phyloP scores from a whole-genome alignment of 2,113 vertebrate species.

The Mesoclemmys tuberculata region DNA sequence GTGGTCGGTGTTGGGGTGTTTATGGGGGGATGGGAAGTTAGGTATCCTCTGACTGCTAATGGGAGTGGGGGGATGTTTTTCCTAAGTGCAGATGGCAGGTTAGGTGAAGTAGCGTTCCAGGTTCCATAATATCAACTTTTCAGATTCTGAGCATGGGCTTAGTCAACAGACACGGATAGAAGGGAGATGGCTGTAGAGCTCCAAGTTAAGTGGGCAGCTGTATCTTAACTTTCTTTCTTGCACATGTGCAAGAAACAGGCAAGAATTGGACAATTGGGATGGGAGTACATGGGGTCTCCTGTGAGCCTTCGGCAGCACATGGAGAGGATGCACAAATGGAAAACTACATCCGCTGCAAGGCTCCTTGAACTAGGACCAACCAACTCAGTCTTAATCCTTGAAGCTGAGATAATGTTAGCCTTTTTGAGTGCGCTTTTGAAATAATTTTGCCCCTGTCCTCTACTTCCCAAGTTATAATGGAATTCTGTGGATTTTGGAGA shows the following conservation, averaged over 20 bases:
- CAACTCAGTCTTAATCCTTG: not conserved
- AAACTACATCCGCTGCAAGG: not conserved
- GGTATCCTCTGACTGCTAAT: not conserved
- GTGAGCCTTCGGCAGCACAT: not conserved
- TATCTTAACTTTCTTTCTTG: not conserved
- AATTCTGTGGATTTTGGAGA: not conserved
- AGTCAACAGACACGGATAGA: no score
- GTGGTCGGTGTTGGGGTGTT: not conserved
- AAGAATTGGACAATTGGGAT: not conserved
- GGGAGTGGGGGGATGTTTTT: not conserved
- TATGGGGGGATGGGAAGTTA: no score
- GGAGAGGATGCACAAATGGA: not conserved
- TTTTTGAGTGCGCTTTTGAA: not conserved
- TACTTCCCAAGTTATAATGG: not conserved
- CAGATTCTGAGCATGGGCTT: not conserved
- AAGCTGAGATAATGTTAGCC: fast-evolving
- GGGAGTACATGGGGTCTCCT: not conserved
- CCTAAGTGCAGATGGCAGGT: not conserved
- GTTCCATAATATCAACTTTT: not conserved
- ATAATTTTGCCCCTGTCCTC: not conserved
- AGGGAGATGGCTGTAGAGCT: not conserved
- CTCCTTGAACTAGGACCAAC: not conserved
- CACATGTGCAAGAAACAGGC: not conserved
- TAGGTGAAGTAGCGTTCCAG: not conserved
- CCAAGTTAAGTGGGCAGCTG: not conserved